These are phyloP conservation scores for Allophyes oxyacanthae DNA, from an alignment of 2,888 invertebrate species.

Conservation along the genomic window DNA sequence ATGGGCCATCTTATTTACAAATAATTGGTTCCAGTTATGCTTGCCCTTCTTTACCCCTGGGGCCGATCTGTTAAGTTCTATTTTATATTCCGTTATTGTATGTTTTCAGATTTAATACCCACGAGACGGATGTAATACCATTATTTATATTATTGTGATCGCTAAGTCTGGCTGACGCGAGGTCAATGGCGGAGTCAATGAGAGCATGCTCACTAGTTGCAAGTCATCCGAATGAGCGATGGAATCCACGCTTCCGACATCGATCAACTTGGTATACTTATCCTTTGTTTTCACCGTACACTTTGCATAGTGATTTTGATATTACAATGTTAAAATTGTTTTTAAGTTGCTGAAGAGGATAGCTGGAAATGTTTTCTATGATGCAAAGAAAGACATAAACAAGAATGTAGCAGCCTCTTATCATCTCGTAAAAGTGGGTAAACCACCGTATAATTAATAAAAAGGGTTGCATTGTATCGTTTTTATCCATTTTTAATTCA, in stretches of 20 bases:
- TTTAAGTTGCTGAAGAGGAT: background rate
- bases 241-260: conserved; percentile 86
- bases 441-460: too few species aligned
- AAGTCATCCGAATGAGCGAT: conserved; percentile 84
- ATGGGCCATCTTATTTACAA: conserved; percentile 43
- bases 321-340: conserved; percentile 2
- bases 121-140: conserved; percentile 79
- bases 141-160: conserved; percentile 85
- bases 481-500: too few species aligned
- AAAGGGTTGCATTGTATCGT: too few species aligned
- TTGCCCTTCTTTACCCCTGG: conserved; percentile 64
- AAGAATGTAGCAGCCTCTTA: too few species aligned
- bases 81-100: conserved; percentile 71
- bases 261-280: conserved; percentile 70
- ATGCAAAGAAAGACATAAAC: background rate
- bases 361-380: background rate
- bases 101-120: conserved; percentile 71
- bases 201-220: conserved; percentile 83
- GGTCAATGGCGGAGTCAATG: conserved; percentile 87
- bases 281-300: conserved; percentile 70
- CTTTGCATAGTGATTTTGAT: conserved; percentile 35
- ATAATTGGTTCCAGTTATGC: conserved; percentile 65
- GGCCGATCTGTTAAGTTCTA: conserved; percentile 78
- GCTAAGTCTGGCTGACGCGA: conserved; percentile 72
- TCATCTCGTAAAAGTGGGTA: too few species aligned